Conservation (phyloP, 2,888 invertebrate genomes). For the Beris morrisii region DNA sequence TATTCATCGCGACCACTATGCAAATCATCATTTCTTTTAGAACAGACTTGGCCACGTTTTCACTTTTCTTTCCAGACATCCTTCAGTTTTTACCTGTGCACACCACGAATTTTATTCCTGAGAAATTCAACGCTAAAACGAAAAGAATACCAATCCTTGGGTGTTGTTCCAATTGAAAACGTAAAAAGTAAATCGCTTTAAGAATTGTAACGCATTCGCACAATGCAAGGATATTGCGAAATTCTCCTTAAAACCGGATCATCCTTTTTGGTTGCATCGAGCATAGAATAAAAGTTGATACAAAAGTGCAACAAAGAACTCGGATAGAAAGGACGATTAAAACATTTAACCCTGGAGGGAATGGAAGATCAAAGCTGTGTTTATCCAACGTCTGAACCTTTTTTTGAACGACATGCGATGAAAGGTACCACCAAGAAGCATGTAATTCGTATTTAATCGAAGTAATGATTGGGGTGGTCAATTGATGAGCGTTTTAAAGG, state of each 20-base stretch:
- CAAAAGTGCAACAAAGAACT: conserved; percentile 38
- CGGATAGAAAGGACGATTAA: conserved; percentile 32
- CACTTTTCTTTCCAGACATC: no score
- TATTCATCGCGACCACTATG: no score
- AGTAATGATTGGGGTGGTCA: conserved; percentile 36
- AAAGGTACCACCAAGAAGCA: conserved; percentile 38
- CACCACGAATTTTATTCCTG: no score
- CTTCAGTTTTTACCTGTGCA: not conserved
- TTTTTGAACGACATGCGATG: conserved; percentile 20
- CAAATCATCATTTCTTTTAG: no score
- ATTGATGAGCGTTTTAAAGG: not conserved
- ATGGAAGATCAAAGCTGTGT: conserved; percentile 37
- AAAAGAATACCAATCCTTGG: not conserved
- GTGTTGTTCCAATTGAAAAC: conserved; percentile 9
- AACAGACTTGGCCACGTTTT: no score
- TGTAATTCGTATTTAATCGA: conserved; percentile 38
- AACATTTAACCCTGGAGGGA: conserved; percentile 34
- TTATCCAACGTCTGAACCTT: conserved; percentile 31
- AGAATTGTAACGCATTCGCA: conserved; percentile 25
- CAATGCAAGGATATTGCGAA: conserved; percentile 25
- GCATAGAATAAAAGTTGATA: conserved; percentile 31
- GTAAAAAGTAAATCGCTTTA: conserved; percentile 26
- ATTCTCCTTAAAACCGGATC: conserved; percentile 38
- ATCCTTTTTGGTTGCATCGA: conserved; percentile 36
- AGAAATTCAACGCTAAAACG: not conserved